A percentile compares a stretch with the other conserved stretches of the same genome.
These are phyloP conservation scores for Saguinus imperator DNA, from an alignment of 2,113 vertebrate species.

Conservation along the genomic window DNA sequence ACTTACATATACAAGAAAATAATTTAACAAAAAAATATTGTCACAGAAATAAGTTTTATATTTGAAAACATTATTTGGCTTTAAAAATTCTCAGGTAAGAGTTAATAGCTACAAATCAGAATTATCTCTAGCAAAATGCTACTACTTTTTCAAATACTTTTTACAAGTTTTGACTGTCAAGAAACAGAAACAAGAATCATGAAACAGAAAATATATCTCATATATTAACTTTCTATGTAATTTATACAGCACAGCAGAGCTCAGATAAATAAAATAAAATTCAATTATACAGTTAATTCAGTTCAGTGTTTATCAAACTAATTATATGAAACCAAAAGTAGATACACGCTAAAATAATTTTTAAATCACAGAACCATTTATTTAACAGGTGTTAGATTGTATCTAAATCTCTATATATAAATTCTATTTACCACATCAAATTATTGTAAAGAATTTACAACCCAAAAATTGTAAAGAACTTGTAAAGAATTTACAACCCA, in stretches of 20 bases:
- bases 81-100: neutral
- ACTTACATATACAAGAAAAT: neutral
- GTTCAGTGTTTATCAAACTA: slow-evolving; percentile 47
- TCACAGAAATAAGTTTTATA: neutral
- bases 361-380: slow-evolving; percentile 45
- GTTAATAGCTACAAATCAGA: slow-evolving; percentile 33
- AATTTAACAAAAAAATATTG: slow-evolving; percentile 1
- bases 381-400: slow-evolving; percentile 15
- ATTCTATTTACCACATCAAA: slow-evolving; percentile 33
- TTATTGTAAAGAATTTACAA: slow-evolving; percentile 38
- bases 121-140: slow-evolving; percentile 28
- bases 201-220: slow-evolving; percentile 16
- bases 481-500: slow-evolving; percentile 22
- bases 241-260: slow-evolving; percentile 26
- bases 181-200: slow-evolving; percentile 39
- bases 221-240: slow-evolving; percentile 37
- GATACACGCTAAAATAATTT: slow-evolving; percentile 29
- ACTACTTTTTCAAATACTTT: slow-evolving; percentile 18
- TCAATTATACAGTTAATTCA: slow-evolving; percentile 53
- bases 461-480: slow-evolving; percentile 29
- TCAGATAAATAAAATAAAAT: slow-evolving; percentile 39
- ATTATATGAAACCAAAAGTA: slow-evolving; percentile 33
- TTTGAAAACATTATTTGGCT: neutral
- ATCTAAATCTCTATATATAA: slow-evolving; percentile 44
- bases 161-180: slow-evolving; percentile 4